Conservation (phyloP, 2,113 vertebrate genomes). For the Gnathonemus longibarbis region DNA sequence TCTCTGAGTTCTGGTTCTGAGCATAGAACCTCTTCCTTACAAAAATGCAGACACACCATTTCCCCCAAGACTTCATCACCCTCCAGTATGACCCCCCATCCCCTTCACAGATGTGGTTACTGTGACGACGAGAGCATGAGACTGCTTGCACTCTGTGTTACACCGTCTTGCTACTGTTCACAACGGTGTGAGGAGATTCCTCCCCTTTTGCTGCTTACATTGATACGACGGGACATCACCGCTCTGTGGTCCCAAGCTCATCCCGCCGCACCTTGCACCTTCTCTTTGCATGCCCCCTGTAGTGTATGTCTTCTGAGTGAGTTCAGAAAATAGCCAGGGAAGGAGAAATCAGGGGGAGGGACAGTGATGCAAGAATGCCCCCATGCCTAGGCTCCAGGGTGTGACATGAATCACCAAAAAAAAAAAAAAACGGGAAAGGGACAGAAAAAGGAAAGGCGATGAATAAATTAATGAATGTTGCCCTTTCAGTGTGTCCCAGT, state of each 20-base stretch:
- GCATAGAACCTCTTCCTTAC: not conserved
- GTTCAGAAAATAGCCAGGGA: not conserved
- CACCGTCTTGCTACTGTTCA: not conserved
- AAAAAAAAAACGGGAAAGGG: not conserved
- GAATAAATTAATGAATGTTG: not conserved
- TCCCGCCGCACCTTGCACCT: not conserved
- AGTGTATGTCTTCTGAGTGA: not conserved
- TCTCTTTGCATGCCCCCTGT: not conserved
- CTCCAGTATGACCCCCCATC: not conserved
- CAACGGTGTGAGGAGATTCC: not conserved
- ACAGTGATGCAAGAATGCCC: not conserved
- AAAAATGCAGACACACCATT: not conserved
- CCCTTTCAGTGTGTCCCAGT: not conserved
- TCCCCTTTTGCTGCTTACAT: conserved; percentile 1
- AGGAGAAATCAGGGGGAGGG: not conserved
- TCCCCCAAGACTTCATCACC: not conserved
- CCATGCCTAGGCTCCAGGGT: not conserved
- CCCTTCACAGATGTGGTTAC: not conserved
- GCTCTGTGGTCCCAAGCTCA: not conserved
- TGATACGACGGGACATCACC: not conserved
- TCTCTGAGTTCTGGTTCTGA: conserved; percentile 83
- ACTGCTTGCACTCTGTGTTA: not conserved
- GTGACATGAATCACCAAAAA: not conserved
- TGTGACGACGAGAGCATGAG: not conserved
- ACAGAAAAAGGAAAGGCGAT: not conserved